phyloP scores from a whole-genome alignment of 2,797 vertebrate genomes.

The Rhynchonycteris naso region DNA sequence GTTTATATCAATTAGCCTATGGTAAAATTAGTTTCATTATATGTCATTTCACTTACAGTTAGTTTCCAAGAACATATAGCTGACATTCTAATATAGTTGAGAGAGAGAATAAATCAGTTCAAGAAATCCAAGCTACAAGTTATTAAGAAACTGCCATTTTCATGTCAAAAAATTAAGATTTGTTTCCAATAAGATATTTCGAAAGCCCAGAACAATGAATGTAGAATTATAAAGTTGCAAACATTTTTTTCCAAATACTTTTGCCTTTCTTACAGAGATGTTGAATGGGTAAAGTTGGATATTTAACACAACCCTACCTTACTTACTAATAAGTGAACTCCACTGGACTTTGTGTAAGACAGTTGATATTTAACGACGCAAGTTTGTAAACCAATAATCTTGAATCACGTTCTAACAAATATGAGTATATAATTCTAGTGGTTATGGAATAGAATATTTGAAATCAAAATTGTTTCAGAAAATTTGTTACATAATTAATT shows the following conservation, averaged over 20 bases:
- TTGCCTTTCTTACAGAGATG: not conserved
- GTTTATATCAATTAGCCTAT: not conserved
- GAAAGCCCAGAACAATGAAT: not conserved
- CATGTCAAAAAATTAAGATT: not conserved
- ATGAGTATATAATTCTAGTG: not conserved
- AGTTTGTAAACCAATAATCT: slow-evolving; percentile 29
- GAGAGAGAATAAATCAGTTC: not conserved
- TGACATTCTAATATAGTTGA: not conserved
- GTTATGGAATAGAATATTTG: slow-evolving; percentile 9
- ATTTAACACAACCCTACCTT: not conserved
- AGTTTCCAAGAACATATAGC: not conserved
- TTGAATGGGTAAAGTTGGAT: not conserved
- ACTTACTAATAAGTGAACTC: not conserved
- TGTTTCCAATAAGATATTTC: slow-evolving; percentile 27
- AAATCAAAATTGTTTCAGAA: slow-evolving; percentile 48
- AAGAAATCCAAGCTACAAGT: not conserved
- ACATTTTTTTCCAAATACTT: not conserved
- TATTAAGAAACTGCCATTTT: not conserved
- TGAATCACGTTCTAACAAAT: slow-evolving; percentile 3
- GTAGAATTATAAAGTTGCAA: not conserved
- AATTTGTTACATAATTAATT: slow-evolving; percentile 33
- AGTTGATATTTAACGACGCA: slow-evolving; percentile 7
- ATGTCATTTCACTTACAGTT: not conserved
- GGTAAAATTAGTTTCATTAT: not conserved
- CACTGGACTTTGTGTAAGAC: not conserved